Conservation (phyloP, 2,888 invertebrate genomes). For the Sinodicranocentrus sp. region DNA sequence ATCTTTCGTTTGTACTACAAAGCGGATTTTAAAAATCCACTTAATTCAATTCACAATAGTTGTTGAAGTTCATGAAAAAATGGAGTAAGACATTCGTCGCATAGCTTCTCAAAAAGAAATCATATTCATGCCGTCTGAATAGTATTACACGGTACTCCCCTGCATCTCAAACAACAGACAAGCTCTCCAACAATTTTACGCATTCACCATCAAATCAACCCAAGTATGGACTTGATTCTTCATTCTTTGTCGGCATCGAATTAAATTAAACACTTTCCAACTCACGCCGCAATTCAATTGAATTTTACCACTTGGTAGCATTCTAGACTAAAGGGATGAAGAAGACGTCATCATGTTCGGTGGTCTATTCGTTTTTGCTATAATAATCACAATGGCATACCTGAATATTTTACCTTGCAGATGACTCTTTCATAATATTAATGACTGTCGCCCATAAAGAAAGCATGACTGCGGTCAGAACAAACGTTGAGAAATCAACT, state of each 20-base stretch:
- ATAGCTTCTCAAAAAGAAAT: neutral
- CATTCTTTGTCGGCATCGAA: constrained; percentile 69
- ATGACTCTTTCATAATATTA: neutral
- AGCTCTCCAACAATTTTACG: constrained; percentile 40
- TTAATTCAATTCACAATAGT: constrained; percentile 35
- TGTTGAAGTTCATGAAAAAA: constrained; percentile 22
- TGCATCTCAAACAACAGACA: constrained; percentile 7
- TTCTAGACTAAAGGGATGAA: constrained; percentile 26
- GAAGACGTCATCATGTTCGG: constrained; percentile 69
- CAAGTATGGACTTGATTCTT: constrained; percentile 25
- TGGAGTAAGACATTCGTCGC: constrained; percentile 31
- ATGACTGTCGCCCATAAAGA: neutral
- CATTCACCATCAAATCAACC: constrained; percentile 43
- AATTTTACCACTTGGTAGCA: constrained; percentile 34
- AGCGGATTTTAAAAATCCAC: constrained; percentile 15
- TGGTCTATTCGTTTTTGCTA: constrained; percentile 59
- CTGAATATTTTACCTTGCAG: neutral
- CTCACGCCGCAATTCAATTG: constrained; percentile 67
- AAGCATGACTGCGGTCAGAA: too few species aligned
- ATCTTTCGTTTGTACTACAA: constrained; percentile 20
- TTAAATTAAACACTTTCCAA: constrained; percentile 73
- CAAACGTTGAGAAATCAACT: too few species aligned
- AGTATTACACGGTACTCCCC: neutral
- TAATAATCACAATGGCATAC: constrained; percentile 15
- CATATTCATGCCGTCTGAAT: constrained; percentile 12